Conservation (phyloP, 2,113 vertebrate species). For the Petrocephalus microphthalmus region DNA sequence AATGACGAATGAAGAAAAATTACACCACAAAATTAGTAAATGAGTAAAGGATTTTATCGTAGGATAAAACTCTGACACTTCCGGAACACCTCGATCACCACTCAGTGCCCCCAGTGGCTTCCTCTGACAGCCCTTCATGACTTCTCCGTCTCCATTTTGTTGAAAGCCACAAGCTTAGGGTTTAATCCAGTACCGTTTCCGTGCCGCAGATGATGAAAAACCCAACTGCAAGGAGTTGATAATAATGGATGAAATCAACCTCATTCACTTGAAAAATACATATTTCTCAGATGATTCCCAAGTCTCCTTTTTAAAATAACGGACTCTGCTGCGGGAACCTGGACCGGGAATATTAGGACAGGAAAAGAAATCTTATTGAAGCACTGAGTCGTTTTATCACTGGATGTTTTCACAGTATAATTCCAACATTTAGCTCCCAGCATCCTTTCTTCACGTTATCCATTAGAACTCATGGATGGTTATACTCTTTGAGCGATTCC, state of each 20-base stretch:
- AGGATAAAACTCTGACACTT: not conserved
- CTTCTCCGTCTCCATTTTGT: not conserved
- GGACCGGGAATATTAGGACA: not conserved
- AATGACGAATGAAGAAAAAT: not conserved
- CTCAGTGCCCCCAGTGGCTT: not conserved
- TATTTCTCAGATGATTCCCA: not conserved
- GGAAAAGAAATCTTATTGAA: not conserved
- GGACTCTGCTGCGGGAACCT: not conserved
- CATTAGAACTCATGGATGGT: not conserved
- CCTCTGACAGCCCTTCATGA: not conserved
- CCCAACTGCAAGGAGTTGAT: not conserved
- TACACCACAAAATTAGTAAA: not conserved
- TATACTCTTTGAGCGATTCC: slow-evolving; percentile 35
- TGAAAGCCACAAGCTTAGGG: not conserved
- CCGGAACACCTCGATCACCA: not conserved
- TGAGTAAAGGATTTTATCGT: not conserved
- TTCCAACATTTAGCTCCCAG: slow-evolving; percentile 19
- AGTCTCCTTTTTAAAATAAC: not conserved
- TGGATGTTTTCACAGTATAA: slow-evolving; percentile 1
- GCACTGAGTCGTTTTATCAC: not conserved
- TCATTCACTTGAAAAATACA: not conserved
- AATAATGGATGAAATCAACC: not conserved
- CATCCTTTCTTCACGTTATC: slow-evolving; percentile 18
- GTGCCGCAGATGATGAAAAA: not conserved
- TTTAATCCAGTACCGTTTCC: not conserved